Base-by-base conservation (phyloP, 2,888 invertebrate species). In the Candidula unifasciata region DNA sequence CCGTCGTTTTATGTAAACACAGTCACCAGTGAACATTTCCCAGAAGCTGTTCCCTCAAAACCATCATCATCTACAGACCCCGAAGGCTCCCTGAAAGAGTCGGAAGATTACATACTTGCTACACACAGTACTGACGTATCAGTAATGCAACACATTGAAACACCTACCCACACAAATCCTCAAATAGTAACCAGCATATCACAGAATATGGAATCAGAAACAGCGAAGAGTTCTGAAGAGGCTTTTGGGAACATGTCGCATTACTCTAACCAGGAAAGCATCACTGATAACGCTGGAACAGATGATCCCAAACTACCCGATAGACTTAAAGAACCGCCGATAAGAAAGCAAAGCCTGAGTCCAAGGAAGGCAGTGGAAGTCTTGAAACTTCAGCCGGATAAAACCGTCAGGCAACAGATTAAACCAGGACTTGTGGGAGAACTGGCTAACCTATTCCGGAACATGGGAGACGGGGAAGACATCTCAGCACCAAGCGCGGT, bases 351-450 rank as follows among this genome's bases (percentile, higher is more conserved):
- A 33, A 33, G n/a, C 16, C 8, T 33, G 21, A 85, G 80, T 27
- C 37, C 73, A 8, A 74, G 66, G 69, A 44, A 57, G 6, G 66
- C 80, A 24, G 73, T 44, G 44, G 44, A 80, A 21, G 86, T 89
- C 18, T 82, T 85, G 16, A 89, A 88, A 84, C 83, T 88, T 64
- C 80, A 86, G 35, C 87, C 85, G 3, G 85, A 86, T 64, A 88
- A 89, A 85, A 88, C 89, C 0, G 86, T 88, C 6, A 74, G 89
- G 21, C 84, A 86, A 24, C 87, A 86, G 54, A 89, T 89, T 37
- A 89, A 88, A 80, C 88, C 88, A 2, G 89, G 89, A 6, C 87
- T 87, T 79, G 89, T 89, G 18, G 88, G 87, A 6, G 88, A 89
- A 30, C 85, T 89, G 69, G 86, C 83, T 30, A 82, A 86, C 27